phyloP scores from a whole-genome alignment of 2,113 vertebrate genomes.

The Corydoras maculifer region DNA sequence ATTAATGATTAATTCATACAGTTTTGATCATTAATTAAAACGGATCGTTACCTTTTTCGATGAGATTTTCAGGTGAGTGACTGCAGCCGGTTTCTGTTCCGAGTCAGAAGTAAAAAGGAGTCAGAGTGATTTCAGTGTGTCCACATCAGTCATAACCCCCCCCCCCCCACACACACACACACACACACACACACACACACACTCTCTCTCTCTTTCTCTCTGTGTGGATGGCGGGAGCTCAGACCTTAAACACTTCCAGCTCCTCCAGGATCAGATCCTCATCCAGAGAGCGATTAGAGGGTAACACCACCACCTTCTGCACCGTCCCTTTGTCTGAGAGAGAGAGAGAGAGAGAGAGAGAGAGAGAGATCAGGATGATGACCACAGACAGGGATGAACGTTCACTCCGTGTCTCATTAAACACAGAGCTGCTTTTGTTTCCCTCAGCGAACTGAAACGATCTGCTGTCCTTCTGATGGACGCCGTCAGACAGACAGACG shows the following conservation, averaged over 20 bases:
- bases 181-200: too few relatives aligned
- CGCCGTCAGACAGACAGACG: too few relatives aligned
- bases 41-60: slow-evolving; percentile 84
- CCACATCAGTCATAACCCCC: neutral
- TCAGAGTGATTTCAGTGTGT: slow-evolving; percentile 20
- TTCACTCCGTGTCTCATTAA: too few relatives aligned
- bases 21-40: too few relatives aligned
- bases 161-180: too few relatives aligned
- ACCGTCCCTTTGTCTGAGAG: slow-evolving; percentile 83
- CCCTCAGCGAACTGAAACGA: too few relatives aligned
- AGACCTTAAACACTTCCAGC: slow-evolving; percentile 94
- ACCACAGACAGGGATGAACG: neutral
- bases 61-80: slow-evolving; percentile 93
- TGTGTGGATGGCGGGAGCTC: slow-evolving; percentile 30
- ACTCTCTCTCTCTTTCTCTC: neutral
- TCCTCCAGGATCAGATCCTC: slow-evolving; percentile 95
- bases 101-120: slow-evolving; percentile 39
- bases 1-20: too few relatives aligned
- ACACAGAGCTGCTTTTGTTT: too few relatives aligned
- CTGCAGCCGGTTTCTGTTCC: slow-evolving; percentile 77
- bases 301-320: slow-evolving; percentile 92
- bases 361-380: neutral
- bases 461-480: too few relatives aligned
- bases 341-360: neutral
- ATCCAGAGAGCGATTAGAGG: slow-evolving; percentile 77